Percentiles rank a stretch among this genome's conserved stretches.
Conservation (phyloP, 1,140 invertebrate genomes). For the Choristoneura fumiferana region DNA sequence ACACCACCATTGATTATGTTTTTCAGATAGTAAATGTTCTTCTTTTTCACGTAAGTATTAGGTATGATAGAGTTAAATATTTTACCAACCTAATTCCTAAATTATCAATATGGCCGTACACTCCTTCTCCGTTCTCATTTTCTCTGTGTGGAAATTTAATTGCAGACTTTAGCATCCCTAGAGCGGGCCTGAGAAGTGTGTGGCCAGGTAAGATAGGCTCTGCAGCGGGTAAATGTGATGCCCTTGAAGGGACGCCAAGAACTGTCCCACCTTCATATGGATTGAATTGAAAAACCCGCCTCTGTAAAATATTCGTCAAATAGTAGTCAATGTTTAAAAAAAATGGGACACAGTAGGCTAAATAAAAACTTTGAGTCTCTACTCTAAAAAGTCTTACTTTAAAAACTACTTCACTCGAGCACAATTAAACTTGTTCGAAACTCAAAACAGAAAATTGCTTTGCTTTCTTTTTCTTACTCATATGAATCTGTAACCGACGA, state of each 20-base stretch:
- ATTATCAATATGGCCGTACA: constrained; percentile 55
- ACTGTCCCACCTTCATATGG: neutral
- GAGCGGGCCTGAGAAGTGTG: constrained; percentile 52
- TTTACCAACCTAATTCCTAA: constrained; percentile 50
- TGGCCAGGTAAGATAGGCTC: constrained; percentile 60
- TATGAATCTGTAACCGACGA: too few species aligned
- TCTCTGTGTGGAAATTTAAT: constrained; percentile 62
- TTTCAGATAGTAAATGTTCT: neutral
- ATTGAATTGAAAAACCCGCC: neutral
- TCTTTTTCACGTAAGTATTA: neutral
- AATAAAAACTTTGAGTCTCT: too few species aligned
- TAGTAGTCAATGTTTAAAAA: neutral
- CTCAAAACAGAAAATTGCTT: too few species aligned
- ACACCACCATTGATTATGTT: neutral
- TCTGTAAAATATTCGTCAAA: neutral
- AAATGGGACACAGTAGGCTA: too few species aligned
- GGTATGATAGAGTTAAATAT: constrained; percentile 6
- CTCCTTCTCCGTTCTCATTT: constrained; percentile 45
- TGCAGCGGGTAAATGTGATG: constrained; percentile 55
- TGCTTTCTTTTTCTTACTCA: too few species aligned
- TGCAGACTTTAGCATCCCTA: constrained; percentile 61
- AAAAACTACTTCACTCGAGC: too few species aligned
- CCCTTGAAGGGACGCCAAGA: constrained; percentile 38
- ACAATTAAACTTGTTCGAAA: too few species aligned
- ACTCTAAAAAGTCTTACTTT: too few species aligned